Evolutionary conservation across 2,113 vertebrate species (phyloP).

Genomic region (Carassius auratus): DNA sequence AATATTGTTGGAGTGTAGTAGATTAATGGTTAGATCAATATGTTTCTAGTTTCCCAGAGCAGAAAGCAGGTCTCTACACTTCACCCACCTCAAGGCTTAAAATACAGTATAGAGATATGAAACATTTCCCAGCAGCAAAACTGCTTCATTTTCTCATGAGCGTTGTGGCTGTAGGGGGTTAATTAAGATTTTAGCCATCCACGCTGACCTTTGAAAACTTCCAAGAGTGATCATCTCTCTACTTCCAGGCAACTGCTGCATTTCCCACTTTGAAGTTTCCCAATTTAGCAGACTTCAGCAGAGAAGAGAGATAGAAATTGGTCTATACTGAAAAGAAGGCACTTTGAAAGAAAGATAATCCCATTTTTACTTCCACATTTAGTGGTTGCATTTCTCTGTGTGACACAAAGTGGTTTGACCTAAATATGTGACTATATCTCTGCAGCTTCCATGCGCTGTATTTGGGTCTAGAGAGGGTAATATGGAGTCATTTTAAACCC

Average conservation of each 20-base stretch:
- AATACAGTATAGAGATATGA: not conserved
- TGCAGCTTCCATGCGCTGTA: conserved; percentile 8
- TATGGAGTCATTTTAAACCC: conserved; percentile 36
- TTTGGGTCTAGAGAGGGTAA: conserved; percentile 14
- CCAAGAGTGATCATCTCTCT: conserved; percentile 59
- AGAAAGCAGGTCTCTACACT: conserved; percentile 42
- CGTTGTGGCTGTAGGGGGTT: conserved; percentile 52
- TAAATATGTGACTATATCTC: conserved; percentile 5
- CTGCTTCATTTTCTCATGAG: conserved; percentile 30
- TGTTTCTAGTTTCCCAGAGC: conserved; percentile 29
- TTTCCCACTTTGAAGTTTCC: conserved; percentile 11
- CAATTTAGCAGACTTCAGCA: conserved; percentile 16
- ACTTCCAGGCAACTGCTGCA: conserved; percentile 48
- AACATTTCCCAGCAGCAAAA: conserved; percentile 44
- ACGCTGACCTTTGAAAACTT: conserved; percentile 67
- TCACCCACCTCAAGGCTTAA: conserved; percentile 28
- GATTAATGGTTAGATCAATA: not conserved
- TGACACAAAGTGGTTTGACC: conserved; percentile 10
- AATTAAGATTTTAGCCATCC: conserved; percentile 62
- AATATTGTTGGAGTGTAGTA: not conserved
- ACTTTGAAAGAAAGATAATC: conserved; percentile 34
- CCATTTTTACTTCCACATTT: conserved; percentile 8
- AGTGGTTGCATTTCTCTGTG: not conserved
- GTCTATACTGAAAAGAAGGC: conserved; percentile 1
- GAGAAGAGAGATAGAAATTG: conserved; percentile 13